Evolutionary conservation across 2,113 vertebrate genomes (phyloP), one percentile per base, ranked within the genome.

Genomic region (Trogon melanurus): DNA sequence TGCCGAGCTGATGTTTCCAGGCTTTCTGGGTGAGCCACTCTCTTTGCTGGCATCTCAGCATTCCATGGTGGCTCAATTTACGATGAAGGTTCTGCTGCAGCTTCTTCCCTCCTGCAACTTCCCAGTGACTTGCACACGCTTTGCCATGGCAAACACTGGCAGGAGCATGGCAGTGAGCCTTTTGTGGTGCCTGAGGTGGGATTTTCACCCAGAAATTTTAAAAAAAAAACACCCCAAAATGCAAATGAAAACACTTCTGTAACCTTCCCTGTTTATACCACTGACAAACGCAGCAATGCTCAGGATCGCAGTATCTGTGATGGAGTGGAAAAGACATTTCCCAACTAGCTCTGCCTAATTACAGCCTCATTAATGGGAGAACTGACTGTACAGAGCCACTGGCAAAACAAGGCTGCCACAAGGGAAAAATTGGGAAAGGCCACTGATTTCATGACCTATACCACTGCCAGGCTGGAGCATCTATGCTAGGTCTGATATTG

Each of bases 281-380:
- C 34, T 50, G 48, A 8, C 2, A 3, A 64, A 45, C 20, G 7
- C 32, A 36, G 50, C 16, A 79, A 27, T n/a, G 74, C 21, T 75
- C 16, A 61, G 79, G 53, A 57, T 29, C 65, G 71, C 44, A 29
- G 34, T 51, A 19, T n/a, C 38, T 89, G 53, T 88, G 79, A 85
- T 29, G 36, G 85, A 88, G 36, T 72, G 66, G 48, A 71, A 91
- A 81, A 85, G 72, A 14, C 12, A 70, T 88, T 90, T 90, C 88
- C 71, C 74, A 95, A 57, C 34, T 45, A 91, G 29, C 16, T 54
- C 66, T 94, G 50, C 20, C 62, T 91, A 96, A 94, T 93, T 97
- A 69, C 11, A 88, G 36, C 50, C 66, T 79, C 62, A 54, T 96
- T 94, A 95, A 78, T 0, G 0, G 27, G 36, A 89, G 41, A 91